Percentiles rank a stretch among this genome's conserved stretches.
phyloP scores from a whole-genome alignment of 2,113 vertebrate genomes.

The Spheniscus mendiculus region DNA sequence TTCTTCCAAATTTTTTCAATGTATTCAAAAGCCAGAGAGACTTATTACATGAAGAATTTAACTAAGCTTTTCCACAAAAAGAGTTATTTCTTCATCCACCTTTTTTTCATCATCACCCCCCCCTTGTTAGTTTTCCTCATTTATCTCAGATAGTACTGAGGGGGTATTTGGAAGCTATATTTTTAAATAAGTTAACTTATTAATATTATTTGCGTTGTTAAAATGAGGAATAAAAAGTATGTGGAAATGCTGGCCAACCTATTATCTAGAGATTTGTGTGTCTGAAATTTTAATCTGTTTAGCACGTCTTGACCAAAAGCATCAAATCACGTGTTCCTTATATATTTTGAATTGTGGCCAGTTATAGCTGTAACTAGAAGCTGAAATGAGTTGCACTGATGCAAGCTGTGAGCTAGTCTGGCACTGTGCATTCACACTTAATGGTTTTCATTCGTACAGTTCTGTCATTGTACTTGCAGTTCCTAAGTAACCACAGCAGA shows the following conservation, averaged over 20 bases:
- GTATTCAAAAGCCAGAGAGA: neutral
- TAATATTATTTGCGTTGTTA: neutral
- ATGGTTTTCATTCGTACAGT: neutral
- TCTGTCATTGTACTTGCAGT: neutral
- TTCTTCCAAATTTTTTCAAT: neutral
- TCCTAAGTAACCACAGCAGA: neutral
- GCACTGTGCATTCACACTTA: neutral
- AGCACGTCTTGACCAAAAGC: neutral
- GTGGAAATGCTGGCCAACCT: neutral
- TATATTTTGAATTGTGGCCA: neutral
- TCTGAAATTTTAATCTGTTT: neutral
- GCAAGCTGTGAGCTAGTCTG: neutral
- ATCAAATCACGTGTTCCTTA: neutral
- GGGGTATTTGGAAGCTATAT: neutral
- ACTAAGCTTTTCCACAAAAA: neutral
- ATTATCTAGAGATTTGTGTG: neutral
- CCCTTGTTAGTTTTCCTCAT: neutral
- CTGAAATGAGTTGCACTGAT: neutral
- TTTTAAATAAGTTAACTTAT: neutral
- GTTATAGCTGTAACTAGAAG: neutral
- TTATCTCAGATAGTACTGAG: neutral
- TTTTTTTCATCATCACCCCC: neutral
- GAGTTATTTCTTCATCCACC: neutral
- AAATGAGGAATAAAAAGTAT: neutral
- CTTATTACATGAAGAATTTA: neutral